phyloP scores from a whole-genome alignment of 2,888 invertebrate species.

The Xestoiulus laeticollis region DNA sequence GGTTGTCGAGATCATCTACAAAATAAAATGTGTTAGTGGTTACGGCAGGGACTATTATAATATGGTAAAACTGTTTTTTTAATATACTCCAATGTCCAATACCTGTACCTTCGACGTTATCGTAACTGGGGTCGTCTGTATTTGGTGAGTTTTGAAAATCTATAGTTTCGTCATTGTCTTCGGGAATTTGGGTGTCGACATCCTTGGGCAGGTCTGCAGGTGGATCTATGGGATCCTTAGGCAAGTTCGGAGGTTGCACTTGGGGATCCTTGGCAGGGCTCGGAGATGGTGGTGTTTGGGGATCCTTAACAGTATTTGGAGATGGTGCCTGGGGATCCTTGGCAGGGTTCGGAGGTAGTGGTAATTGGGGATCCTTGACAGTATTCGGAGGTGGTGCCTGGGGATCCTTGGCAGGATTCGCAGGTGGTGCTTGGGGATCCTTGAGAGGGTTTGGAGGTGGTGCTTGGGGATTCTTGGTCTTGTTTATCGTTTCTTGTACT shows the following conservation, averaged over 20 bases:
- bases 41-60: neutral
- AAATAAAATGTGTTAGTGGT: neutral
- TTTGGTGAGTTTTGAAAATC: neutral
- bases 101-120: neutral
- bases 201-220: neutral
- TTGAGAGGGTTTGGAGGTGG: neutral
- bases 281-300: too few species aligned
- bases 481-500: neutral
- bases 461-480: neutral
- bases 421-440: neutral
- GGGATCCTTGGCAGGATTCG: neutral
- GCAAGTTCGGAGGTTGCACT: too few species aligned
- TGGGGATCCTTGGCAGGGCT: too few species aligned
- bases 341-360: neutral
- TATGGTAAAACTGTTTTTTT: neutral
- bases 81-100: neutral
- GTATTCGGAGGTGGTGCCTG: neutral
- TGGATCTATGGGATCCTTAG: neutral
- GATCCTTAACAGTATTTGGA: too few species aligned
- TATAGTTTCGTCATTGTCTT: neutral
- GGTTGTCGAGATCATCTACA: neutral
- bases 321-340: neutral
- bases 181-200: neutral
- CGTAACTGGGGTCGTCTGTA: neutral
- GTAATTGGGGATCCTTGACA: too few species aligned